Evolutionary conservation across 2,888 invertebrate genomes (phyloP), one percentile per base, ranked within the genome.

Genomic region (Apantesis nais): DNA sequence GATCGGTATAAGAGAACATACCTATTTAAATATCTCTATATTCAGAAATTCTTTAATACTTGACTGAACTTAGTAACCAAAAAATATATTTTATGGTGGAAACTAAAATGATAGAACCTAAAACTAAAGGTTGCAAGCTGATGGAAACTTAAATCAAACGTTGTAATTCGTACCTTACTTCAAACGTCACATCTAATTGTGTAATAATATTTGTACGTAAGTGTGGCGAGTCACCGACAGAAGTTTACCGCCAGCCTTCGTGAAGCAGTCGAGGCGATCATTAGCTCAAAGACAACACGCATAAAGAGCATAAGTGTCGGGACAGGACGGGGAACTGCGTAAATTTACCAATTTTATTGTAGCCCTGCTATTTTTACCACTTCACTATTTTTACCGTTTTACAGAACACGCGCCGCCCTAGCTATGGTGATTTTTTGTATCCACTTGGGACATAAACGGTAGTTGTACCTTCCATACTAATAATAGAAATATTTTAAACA

Each of bases 281-380:
- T 94, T 93, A 90, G 92, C 89, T 90, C 90, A 90, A 92, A 92
- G 92, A 93, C 91, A 94, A 94, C 94, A 94, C 90, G 87, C 94
- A 93, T 94, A 94, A 94, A 94, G 88, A 91, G 90, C 93, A 91
- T 93, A 92, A 93, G 93, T 92, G 94, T 93, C 94, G 89, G 85
- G 84, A 84, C 82, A 83, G 86, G 87, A 87, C 87, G 86, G 89
- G 90, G 83, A 87, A 86, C 89, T 89, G 88, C 93, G 93, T 95
- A 95, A 94, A 94, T 93, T 94, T 92, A 92, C 88, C 89, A 88
- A 90, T 93, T 94, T 95, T 95, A 95, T 94, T 91, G 91, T 89
- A 85, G 85, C 80, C 82, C 85, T 89, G 86, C 90, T 93, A 93
- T 93, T 93, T 89, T 88, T 89, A 89, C 86, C 87, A 84, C 78